A percentile compares a stretch with the other conserved stretches of the same genome.
Conservation (phyloP, 1,140 invertebrate species). For the Drosophila pseudoananassae region DNA sequence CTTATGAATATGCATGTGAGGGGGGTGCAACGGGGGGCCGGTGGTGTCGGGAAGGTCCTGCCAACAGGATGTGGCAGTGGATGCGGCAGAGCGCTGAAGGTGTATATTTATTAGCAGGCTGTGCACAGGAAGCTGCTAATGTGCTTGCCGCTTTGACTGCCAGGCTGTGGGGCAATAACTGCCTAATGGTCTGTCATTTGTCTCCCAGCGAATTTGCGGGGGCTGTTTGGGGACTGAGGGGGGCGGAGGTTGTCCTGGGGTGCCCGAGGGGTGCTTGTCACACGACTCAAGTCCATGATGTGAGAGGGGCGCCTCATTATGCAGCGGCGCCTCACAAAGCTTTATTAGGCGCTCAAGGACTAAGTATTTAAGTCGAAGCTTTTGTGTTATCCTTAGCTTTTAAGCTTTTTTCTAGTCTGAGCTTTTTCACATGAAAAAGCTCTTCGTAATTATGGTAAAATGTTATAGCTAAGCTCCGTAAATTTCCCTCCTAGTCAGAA, state of each 20-base stretch:
- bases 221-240: neutral
- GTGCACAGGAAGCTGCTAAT: constrained; percentile 73
- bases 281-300: neutral
- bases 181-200: constrained; percentile 76
- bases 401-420: neutral
- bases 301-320: constrained; percentile 40
- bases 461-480: constrained; percentile 27
- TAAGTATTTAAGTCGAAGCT: constrained; percentile 22
- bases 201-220: constrained; percentile 32
- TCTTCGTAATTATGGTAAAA: constrained; percentile 33
- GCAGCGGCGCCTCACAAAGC: constrained; percentile 25
- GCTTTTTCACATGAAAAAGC: constrained; percentile 22
- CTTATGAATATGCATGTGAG: constrained; percentile 67
- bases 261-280: constrained; percentile 11
- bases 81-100: constrained; percentile 17
- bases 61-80: constrained; percentile 23
- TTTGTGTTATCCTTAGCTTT: constrained; percentile 11
- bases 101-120: constrained; percentile 75
- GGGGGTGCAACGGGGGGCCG: constrained; percentile 5
- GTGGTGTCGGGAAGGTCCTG: neutral
- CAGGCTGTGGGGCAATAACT: constrained; percentile 72
- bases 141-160: constrained; percentile 73
- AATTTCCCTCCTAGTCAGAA: neutral
- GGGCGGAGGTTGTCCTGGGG: neutral
- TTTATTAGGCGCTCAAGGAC: constrained; percentile 35